These are phyloP conservation scores for Loriculus beryllinus DNA, from an alignment of 2,797 vertebrate species.

Conservation along the genomic window DNA sequence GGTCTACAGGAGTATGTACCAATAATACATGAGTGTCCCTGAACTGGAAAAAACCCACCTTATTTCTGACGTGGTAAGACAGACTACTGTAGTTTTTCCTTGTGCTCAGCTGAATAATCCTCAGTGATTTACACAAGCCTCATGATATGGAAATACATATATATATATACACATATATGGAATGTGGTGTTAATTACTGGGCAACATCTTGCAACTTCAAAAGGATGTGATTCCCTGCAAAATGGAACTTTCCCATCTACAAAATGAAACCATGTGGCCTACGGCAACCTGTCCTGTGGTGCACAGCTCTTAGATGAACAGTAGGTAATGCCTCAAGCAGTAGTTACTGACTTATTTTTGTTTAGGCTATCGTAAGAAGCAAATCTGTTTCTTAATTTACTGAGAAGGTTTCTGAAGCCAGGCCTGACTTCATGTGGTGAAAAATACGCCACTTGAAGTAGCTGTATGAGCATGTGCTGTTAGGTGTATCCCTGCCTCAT, in stretches of 20 bases:
- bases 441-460: not conserved
- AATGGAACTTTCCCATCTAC: not conserved
- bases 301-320: not conserved
- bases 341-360: not conserved
- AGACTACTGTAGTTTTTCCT: not conserved
- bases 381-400: not conserved
- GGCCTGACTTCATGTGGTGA: too few species aligned
- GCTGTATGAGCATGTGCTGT: accelerated
- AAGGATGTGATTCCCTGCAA: not conserved
- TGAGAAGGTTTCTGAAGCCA: not conserved
- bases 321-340: not conserved
- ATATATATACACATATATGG: not conserved
- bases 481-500: accelerated
- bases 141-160: too few species aligned
- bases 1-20: accelerated
- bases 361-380: not conserved
- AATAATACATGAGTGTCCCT: not conserved
- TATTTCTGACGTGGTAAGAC: not conserved
- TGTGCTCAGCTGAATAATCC: not conserved
- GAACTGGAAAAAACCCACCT: not conserved
- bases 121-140: not conserved
- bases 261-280: accelerated
- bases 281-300: accelerated
- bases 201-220: not conserved
- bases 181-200: not conserved